These are phyloP conservation scores for Drosophila atroscutellata DNA, from an alignment of 2,888 invertebrate species.

Conservation along the genomic window DNA sequence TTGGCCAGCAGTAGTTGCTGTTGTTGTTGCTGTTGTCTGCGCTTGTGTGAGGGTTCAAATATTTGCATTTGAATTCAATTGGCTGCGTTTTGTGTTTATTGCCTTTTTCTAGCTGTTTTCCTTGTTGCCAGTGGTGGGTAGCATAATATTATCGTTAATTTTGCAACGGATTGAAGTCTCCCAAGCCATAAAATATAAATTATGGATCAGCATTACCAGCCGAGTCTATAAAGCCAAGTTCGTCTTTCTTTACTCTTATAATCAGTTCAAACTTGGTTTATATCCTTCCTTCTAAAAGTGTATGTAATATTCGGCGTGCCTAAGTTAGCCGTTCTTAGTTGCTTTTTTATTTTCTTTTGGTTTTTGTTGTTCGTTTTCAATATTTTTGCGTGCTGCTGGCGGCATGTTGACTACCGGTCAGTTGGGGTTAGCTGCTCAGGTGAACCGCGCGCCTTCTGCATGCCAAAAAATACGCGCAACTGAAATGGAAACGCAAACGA, in stretches of 20 bases:
- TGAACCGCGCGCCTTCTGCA: slow-evolving; percentile 19
- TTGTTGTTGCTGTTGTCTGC: slow-evolving; percentile 31
- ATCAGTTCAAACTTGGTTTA: not conserved
- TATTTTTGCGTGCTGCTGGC: slow-evolving; percentile 38
- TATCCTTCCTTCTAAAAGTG: not conserved
- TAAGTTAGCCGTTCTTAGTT: not conserved
- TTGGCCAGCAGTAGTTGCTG: slow-evolving; percentile 20
- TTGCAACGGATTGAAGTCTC: not conserved
- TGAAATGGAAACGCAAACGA: slow-evolving; percentile 72
- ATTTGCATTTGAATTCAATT: slow-evolving; percentile 80
- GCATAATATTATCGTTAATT: not conserved
- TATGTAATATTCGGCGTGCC: not conserved
- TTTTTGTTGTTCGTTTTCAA: slow-evolving; percentile 28
- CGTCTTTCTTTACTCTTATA: not conserved
- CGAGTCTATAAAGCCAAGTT: not conserved
- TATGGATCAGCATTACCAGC: not conserved
- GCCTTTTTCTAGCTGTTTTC: slow-evolving; percentile 59
- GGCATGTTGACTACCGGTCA: slow-evolving; percentile 46
- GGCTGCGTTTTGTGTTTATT: slow-evolving; percentile 79
- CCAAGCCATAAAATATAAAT: not conserved
- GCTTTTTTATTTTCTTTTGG: slow-evolving; percentile 17
- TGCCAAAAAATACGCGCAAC: slow-evolving; percentile 28
- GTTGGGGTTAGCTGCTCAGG: slow-evolving; percentile 42
- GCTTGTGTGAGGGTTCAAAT: slow-evolving; percentile 56
- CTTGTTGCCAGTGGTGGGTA: slow-evolving; percentile 5